Evolutionary conservation across 2,797 vertebrate species (phyloP).

Genomic region (Neosilurus hyrtlii): DNA sequence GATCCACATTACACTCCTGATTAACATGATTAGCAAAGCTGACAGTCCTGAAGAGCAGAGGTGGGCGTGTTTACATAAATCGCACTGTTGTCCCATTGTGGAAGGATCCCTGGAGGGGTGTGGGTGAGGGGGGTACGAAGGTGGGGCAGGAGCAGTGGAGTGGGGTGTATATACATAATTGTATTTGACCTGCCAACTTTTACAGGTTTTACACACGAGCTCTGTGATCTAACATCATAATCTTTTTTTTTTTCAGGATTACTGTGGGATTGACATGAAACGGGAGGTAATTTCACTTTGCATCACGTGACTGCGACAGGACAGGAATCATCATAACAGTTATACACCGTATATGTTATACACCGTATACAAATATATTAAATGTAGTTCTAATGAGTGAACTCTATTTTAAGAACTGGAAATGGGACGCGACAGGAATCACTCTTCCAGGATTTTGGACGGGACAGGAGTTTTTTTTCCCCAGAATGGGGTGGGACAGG

Average conservation of each 20-base stretch:
- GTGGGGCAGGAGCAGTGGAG: not conserved
- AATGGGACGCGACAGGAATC: too few species aligned
- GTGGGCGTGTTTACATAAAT: not conserved
- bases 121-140: not conserved
- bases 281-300: too few species aligned
- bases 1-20: not conserved
- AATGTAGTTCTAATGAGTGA: too few species aligned
- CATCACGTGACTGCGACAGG: too few species aligned
- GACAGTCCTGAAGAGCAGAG: not conserved
- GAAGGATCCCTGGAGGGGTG: not conserved
- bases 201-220: not conserved
- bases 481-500: too few species aligned
- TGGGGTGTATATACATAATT: not conserved
- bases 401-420: too few species aligned
- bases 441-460: too few species aligned
- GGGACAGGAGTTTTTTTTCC: too few species aligned
- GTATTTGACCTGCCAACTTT: not conserved
- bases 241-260: not conserved
- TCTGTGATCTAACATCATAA: not conserved
- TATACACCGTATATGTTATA: too few species aligned
- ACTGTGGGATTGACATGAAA: too few species aligned
- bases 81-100: not conserved
- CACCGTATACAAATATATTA: too few species aligned
- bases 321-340: too few species aligned
- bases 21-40: not conserved